Evolutionary conservation across 2,797 vertebrate species (phyloP), one percentile per base, ranked within the genome.

Genomic region (Melanogrammus aeglefinus): DNA sequence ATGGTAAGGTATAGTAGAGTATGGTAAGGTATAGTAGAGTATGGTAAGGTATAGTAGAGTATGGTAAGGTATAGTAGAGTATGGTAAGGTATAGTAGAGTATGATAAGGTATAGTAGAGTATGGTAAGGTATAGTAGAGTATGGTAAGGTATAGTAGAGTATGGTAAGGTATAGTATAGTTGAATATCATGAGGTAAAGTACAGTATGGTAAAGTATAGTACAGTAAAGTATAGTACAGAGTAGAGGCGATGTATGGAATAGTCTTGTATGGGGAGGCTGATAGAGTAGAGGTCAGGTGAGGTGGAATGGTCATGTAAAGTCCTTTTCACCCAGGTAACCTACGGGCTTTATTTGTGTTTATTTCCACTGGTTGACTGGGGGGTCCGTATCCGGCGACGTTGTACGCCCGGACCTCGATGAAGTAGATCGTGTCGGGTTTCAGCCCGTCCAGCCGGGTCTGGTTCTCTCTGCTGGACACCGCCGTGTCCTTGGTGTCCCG

Each of bases 301-400:
- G 51, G 51, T 63, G 38, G 38, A 10, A 63, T 3, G 51, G 51
- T 63, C 51, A 63, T 1, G 51, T 63, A 16, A 63, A 24, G 24
- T 24, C 27, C 27, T 2, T 5, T 69, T 35, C 18, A 75, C 10
- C 2, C 2, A 13, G 14, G 10, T 16, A 71, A 95, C 97, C 88
- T 94, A 99, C 98, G 98, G 82, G 96, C 87, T 96, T 96, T 99
- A 92, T 93, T 96, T 81, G 98, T 99, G 80, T 91, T 85, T 41
- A 97, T 87, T 75, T 93, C 92, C 0, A 92, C 77, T 78, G 83
- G 92, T 1, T 88, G 86, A 75, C 96, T 97, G 84, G 95, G 82
- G 7, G 97, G 97, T 0, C 98, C 97, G 6, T 94, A 96, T 31
- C 98, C 98, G 6, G 96, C 98, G 3, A 95, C 95, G 75, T 99